Percentiles rank a stretch among this genome's conserved stretches.
These are phyloP conservation scores for Teleogryllus occipitalis DNA, from an alignment of 1,140 invertebrate species.

Conservation along the genomic window DNA sequence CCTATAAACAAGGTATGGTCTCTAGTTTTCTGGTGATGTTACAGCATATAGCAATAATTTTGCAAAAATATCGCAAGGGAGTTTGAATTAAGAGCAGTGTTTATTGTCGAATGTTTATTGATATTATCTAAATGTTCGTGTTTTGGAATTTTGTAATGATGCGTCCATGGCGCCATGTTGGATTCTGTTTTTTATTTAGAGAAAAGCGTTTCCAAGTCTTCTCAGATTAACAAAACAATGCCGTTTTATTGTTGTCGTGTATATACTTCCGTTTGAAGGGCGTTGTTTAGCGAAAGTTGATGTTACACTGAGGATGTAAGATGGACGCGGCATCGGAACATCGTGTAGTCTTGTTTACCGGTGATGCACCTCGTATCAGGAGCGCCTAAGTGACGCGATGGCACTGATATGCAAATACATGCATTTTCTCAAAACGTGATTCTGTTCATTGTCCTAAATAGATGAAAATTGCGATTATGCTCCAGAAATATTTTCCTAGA, in stretches of 20 bases:
- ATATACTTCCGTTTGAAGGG: background rate
- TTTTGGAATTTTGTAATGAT: slow-evolving; percentile 9
- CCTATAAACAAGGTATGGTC: too few relatives aligned
- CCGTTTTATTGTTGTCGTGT: background rate
- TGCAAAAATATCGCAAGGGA: too few relatives aligned
- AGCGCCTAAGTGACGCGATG: background rate
- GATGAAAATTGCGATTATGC: too few relatives aligned
- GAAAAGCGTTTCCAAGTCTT: background rate
- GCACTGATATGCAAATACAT: background rate
- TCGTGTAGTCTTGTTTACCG: background rate
- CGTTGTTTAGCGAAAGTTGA: background rate
- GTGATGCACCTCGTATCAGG: background rate
- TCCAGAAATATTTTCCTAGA: too few relatives aligned
- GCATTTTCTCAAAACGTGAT: too few relatives aligned
- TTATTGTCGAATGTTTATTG: too few relatives aligned
- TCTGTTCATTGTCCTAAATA: too few relatives aligned
- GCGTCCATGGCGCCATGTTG: slow-evolving; percentile 8
- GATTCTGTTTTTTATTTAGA: background rate
- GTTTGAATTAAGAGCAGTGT: too few relatives aligned
- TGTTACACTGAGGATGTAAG: background rate
- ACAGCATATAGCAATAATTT: too few relatives aligned
- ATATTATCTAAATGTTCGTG: background rate
- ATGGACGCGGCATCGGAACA: slow-evolving; percentile 7
- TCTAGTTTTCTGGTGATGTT: too few relatives aligned
- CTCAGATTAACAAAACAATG: too few relatives aligned